Evolutionary conservation across 2,113 vertebrate species (phyloP).

Genomic region (Tamias sibiricus): DNA sequence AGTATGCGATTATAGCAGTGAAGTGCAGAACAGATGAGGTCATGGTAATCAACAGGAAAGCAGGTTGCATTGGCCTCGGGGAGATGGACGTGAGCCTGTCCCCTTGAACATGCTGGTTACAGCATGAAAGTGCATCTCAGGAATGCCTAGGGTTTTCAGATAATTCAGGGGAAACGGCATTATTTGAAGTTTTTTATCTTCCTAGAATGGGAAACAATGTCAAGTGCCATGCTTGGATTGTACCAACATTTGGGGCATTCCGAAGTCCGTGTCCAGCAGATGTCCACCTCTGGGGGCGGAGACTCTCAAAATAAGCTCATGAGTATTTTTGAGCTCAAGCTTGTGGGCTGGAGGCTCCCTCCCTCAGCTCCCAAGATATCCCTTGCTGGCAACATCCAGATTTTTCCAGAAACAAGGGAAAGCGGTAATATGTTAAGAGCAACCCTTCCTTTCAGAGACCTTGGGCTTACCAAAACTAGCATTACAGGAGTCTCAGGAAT

Average conservation of each 20-base stretch:
- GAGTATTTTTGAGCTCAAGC: not conserved
- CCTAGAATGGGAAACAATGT: not conserved
- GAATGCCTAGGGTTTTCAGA: not conserved
- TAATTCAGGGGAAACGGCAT: not conserved
- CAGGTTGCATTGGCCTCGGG: constrained; percentile 49
- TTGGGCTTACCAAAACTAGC: not conserved
- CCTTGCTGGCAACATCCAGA: not conserved
- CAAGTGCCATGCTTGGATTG: not conserved
- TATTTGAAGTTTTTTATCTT: not conserved
- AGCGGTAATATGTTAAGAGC: not conserved
- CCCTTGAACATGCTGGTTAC: not conserved
- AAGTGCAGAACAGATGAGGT: constrained; percentile 82
- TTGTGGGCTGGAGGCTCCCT: not conserved
- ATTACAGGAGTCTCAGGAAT: not conserved
- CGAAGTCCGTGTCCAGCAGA: not conserved
- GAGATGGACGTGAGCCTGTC: not conserved
- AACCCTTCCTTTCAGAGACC: not conserved
- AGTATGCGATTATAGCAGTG: constrained; percentile 83
- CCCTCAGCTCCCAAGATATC: not conserved
- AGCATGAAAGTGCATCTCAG: not conserved
- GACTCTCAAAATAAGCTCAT: not conserved
- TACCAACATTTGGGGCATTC: not conserved
- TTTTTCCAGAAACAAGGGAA: constrained; percentile 14
- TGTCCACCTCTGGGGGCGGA: not conserved
- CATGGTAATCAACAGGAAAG: constrained; percentile 73